Conservation (phyloP, 2,113 vertebrate genomes). For the Nibea albiflora region DNA sequence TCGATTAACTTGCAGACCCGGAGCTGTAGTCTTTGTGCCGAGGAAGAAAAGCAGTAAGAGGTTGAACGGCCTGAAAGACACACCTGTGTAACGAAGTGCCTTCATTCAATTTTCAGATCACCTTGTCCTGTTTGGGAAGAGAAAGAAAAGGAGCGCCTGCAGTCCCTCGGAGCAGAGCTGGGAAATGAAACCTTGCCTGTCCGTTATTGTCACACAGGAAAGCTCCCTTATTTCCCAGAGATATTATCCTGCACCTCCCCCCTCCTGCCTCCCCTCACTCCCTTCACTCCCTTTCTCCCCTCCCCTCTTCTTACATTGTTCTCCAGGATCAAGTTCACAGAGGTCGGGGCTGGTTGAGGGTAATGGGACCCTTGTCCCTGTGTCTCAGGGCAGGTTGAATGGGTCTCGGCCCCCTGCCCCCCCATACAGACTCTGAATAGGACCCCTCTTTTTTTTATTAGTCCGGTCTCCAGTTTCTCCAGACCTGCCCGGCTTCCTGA, state of each 20-base stretch:
- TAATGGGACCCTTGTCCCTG: slow-evolving; percentile 80
- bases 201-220: slow-evolving; percentile 58
- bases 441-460: slow-evolving; percentile 81
- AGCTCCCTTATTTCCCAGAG: slow-evolving; percentile 71
- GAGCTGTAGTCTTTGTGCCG: slow-evolving; percentile 32
- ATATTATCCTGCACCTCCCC: slow-evolving; percentile 65
- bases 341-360: slow-evolving; percentile 66
- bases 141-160: slow-evolving; percentile 1
- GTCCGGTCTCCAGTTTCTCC: slow-evolving; percentile 85
- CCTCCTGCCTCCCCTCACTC: slow-evolving; percentile 12
- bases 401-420: slow-evolving; percentile 68
- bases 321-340: slow-evolving; percentile 66
- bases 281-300: not conserved
- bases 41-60: slow-evolving; percentile 27
- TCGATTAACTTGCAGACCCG: slow-evolving; percentile 55
- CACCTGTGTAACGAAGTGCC: slow-evolving; percentile 40
- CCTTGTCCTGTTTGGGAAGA: slow-evolving; percentile 46
- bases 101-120: slow-evolving; percentile 44
- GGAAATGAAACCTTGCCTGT: slow-evolving; percentile 63
- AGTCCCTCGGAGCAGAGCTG: slow-evolving; percentile 45
- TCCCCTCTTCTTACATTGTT: slow-evolving; percentile 64
- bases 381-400: slow-evolving; percentile 77
- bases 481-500: slow-evolving; percentile 75
- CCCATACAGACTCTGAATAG: slow-evolving; percentile 71
- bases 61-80: slow-evolving; percentile 18